Conservation (phyloP, 2,113 vertebrate genomes). For the Astur gentilis region DNA sequence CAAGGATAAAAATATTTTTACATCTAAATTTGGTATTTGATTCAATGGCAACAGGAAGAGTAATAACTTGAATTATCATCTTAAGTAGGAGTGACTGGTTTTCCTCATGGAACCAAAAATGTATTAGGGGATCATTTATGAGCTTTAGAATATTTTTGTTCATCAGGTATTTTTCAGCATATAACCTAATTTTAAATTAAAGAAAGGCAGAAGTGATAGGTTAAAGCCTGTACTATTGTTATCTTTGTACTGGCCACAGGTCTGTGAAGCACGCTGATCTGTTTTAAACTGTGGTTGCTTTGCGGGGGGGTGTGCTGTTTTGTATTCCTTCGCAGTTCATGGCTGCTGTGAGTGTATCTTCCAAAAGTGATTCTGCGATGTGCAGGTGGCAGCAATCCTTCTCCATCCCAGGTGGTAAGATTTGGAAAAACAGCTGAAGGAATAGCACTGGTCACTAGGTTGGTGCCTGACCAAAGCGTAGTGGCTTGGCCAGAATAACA, state of each 20-base stretch:
- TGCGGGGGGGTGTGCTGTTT: background rate
- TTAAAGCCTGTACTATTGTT: background rate
- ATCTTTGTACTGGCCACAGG: background rate
- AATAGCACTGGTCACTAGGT: rapidly evolving
- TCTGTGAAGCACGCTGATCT: background rate
- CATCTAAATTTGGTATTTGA: slow-evolving; percentile 4
- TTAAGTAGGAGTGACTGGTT: slow-evolving; percentile 47
- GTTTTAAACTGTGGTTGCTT: background rate
- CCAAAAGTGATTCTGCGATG: rapidly evolving
- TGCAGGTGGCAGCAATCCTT: background rate
- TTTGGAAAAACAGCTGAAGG: background rate
- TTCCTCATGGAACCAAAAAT: background rate
- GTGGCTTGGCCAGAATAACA: background rate
- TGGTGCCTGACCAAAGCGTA: background rate
- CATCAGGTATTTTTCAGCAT: background rate
- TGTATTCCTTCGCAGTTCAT: background rate
- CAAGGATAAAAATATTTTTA: slow-evolving; percentile 34
- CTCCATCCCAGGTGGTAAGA: background rate
- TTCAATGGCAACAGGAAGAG: background rate
- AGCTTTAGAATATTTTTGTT: background rate
- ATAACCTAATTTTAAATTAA: background rate
- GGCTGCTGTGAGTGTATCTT: background rate
- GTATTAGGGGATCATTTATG: background rate
- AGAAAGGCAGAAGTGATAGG: background rate
- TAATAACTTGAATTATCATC: slow-evolving; percentile 40